Percentiles rank a stretch among this genome's conserved stretches.
phyloP scores from a whole-genome alignment of 2,113 vertebrate genomes.

The Oreochromis aureus region DNA sequence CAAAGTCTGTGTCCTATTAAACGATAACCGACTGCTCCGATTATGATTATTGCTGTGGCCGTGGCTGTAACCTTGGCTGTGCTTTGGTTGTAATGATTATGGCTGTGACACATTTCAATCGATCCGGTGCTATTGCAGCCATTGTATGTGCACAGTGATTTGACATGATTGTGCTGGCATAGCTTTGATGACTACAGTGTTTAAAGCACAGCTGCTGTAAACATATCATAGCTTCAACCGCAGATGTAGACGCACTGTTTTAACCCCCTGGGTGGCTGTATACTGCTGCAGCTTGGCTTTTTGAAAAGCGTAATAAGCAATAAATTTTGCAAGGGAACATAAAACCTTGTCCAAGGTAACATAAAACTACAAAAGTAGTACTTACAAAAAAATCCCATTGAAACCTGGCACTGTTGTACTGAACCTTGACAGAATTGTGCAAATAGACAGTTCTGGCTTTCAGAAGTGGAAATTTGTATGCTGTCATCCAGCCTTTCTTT shows the following conservation, averaged over 20 bases:
- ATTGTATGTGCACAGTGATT: not conserved
- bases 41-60: not conserved
- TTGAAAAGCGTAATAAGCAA: not conserved
- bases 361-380: not conserved
- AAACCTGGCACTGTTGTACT: not conserved
- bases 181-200: not conserved
- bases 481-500: not conserved
- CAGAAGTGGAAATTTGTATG: not conserved
- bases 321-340: not conserved
- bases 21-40: fast-evolving
- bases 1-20: not conserved
- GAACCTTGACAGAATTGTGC: not conserved
- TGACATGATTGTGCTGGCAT: not conserved
- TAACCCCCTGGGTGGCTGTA: not conserved
- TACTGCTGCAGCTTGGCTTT: not conserved
- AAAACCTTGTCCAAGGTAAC: not conserved
- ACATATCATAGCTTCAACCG: not conserved
- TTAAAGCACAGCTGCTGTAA: not conserved
- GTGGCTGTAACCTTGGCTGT: not conserved
- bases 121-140: not conserved
- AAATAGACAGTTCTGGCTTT: not conserved
- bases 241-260: not conserved
- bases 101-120: not conserved
- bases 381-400: not conserved
- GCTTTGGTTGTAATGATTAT: not conserved